Conservation (phyloP, 2,113 vertebrate genomes). For the Sitta europaea region DNA sequence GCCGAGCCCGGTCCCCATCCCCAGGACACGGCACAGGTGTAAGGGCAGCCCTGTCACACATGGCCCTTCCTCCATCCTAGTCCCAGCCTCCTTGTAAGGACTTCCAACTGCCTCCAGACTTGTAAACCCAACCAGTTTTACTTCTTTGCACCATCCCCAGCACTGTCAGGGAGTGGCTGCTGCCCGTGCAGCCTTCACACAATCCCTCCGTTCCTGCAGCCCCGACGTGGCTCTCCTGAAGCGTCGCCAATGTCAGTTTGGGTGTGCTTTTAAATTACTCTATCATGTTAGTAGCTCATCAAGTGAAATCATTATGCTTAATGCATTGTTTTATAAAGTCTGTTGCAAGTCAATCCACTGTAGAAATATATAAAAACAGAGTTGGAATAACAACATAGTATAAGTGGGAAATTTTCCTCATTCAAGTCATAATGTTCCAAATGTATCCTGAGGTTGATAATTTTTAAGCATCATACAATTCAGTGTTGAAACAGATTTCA, state of each 20-base stretch:
- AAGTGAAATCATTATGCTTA: not conserved
- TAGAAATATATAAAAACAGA: constrained; percentile 12
- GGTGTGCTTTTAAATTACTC: not conserved
- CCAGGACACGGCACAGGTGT: not conserved
- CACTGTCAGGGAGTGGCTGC: not conserved
- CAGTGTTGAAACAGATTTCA: constrained; percentile 16
- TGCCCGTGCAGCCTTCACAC: not conserved
- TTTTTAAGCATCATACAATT: constrained; percentile 1
- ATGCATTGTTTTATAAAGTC: not conserved
- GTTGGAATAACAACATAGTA: not conserved
- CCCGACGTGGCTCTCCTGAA: not conserved
- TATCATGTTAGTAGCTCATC: not conserved
- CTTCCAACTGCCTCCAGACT: not conserved
- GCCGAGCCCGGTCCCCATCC: not conserved
- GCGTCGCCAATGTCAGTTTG: not conserved
- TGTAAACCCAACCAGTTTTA: not conserved
- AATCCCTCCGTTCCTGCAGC: not conserved
- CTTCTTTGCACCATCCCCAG: not conserved
- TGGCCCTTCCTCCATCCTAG: not conserved
- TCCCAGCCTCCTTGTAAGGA: not conserved
- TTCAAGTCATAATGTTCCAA: not conserved
- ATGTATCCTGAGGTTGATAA: not conserved
- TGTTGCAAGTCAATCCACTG: constrained; percentile 7
- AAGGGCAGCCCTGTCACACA: rapidly evolving
- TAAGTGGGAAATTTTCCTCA: constrained; percentile 15